These are phyloP conservation scores for Macrochelys suwanniensis DNA, from an alignment of 2,797 vertebrate genomes.

Conservation along the genomic window DNA sequence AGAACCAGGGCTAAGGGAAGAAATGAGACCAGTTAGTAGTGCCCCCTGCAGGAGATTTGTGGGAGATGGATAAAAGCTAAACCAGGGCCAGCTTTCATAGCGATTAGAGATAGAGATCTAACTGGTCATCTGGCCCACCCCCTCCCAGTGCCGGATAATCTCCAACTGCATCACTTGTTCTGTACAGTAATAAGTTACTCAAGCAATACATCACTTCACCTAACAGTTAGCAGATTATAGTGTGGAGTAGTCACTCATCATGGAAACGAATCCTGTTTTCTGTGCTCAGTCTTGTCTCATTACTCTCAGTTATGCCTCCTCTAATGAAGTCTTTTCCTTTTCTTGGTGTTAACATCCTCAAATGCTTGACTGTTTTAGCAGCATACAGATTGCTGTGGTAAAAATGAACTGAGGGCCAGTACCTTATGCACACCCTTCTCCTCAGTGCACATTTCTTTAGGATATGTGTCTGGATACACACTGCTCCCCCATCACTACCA, in stretches of 20 bases:
- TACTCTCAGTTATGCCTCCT: background rate
- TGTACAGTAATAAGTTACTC: background rate
- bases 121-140: background rate
- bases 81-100: background rate
- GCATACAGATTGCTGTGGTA: rapidly evolving
- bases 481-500: background rate
- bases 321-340: background rate
- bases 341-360: background rate
- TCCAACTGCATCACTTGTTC: background rate
- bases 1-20: background rate
- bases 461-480: background rate
- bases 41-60: background rate
- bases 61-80: background rate
- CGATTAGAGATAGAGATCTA: background rate
- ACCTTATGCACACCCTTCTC: background rate
- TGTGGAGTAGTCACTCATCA: background rate
- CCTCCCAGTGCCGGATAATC: background rate
- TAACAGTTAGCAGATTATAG: background rate
- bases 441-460: background rate
- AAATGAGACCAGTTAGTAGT: background rate
- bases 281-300: background rate
- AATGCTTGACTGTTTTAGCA: background rate
- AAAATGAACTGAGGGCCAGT: background rate
- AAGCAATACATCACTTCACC: background rate
- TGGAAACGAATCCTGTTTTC: background rate